A percentile compares a stretch with the other conserved stretches of the same genome.
These are phyloP conservation scores for Epicampocera succincta DNA, from an alignment of 2,888 invertebrate species.

Conservation along the genomic window DNA sequence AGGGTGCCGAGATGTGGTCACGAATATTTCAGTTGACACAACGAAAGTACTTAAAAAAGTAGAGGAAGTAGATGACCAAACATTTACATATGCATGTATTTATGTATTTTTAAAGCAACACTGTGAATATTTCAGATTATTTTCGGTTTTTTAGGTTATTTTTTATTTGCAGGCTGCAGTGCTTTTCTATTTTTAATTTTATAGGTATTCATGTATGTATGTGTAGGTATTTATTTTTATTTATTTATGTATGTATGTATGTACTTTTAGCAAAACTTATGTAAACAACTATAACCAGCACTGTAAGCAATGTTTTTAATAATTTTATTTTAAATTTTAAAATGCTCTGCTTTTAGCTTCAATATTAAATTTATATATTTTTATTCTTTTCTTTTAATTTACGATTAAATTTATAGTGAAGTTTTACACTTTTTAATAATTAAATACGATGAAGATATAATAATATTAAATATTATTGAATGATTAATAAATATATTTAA, in stretches of 20 bases:
- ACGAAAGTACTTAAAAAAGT: too few species aligned
- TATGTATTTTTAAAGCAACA: conserved; percentile 10
- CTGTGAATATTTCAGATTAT: background rate
- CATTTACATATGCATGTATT: too few species aligned
- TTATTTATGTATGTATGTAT: conserved; percentile 8
- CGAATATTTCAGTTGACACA: too few species aligned
- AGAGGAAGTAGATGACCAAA: background rate
- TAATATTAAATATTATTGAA: conserved; percentile 68
- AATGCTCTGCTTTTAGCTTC: conserved; percentile 63
- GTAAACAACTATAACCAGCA: conserved; percentile 38
- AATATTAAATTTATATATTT: conserved; percentile 33
- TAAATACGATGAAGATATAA: conserved; percentile 53
- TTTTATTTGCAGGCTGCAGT: too few species aligned
- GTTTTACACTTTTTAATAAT: conserved; percentile 50
- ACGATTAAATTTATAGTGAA: conserved; percentile 40
- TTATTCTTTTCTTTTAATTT: conserved; percentile 34
- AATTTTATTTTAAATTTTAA: conserved; percentile 39
- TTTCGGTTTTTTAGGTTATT: too few species aligned
- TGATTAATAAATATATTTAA: conserved; percentile 50
- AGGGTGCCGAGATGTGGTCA: too few species aligned
- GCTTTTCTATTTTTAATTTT: too few species aligned
- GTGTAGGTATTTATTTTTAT: conserved; percentile 1
- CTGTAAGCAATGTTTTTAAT: conserved; percentile 26
- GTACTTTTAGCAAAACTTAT: conserved; percentile 17
- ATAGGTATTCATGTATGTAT: too few species aligned